phyloP scores from a whole-genome alignment of 2,888 invertebrate species.

The Eledona agricola region DNA sequence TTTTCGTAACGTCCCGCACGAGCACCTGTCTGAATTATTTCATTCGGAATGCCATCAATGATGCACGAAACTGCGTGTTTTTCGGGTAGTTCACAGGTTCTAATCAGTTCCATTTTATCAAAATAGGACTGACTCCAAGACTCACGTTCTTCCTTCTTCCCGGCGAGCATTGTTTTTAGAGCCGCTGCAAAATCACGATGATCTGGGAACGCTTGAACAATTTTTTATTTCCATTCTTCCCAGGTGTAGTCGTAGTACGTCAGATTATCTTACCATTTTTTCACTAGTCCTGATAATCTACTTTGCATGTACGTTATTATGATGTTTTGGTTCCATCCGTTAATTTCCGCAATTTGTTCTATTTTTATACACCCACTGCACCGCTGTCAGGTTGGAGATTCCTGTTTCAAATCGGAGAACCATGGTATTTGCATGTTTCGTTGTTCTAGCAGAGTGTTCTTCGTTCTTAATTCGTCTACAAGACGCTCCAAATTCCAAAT shows the following conservation, averaged over 20 bases:
- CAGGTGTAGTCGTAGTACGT: slow-evolving; percentile 34
- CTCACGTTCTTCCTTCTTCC: slow-evolving; percentile 34
- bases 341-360: slow-evolving; percentile 40
- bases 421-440: too few relatives aligned
- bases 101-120: slow-evolving; percentile 40
- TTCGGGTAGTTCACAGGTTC: slow-evolving; percentile 26
- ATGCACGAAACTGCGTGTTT: slow-evolving; percentile 37
- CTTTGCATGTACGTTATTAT: slow-evolving; percentile 40
- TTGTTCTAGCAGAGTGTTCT: too few relatives aligned
- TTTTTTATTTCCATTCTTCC: slow-evolving; percentile 39
- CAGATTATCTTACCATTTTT: slow-evolving; percentile 42
- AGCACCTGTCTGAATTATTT: slow-evolving; percentile 26
- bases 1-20: slow-evolving; percentile 26
- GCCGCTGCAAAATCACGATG: slow-evolving; percentile 35
- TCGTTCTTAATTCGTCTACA: too few relatives aligned
- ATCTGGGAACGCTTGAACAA: slow-evolving; percentile 39
- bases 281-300: slow-evolving; percentile 39
- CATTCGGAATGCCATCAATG: slow-evolving; percentile 33
- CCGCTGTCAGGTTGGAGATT: too few relatives aligned
- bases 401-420: too few relatives aligned
- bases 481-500: too few relatives aligned
- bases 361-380: slow-evolving; percentile 44
- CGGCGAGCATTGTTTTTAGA: slow-evolving; percentile 33
- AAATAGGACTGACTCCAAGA: slow-evolving; percentile 41
- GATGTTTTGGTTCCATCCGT: slow-evolving; percentile 39